Evolutionary conservation across 92 coral and sea anemone species (phyloP), one percentile per base, ranked within the genome.

Genomic region (Zoanthus sociatus): DNA sequence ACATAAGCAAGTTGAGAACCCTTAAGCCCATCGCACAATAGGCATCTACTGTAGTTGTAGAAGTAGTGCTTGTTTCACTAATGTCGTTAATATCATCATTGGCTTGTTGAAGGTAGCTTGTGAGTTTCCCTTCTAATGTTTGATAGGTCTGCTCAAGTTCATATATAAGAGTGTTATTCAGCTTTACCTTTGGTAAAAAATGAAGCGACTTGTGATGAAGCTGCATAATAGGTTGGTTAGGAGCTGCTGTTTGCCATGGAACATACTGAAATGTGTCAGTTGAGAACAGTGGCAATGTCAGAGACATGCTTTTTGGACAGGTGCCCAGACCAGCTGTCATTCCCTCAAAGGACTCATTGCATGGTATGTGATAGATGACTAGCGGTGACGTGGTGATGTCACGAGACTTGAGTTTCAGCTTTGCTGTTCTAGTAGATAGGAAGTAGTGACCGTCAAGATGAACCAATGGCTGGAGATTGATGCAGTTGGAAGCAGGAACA

Each of bases 111-210:
- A 79, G 72, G 6, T 79, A 58, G 16, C 61, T 55, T 79, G 84
- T 79, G 53, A 61, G 58, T 11, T 32, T 48, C 7, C 42, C 83
- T 12, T 77, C 83, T 7, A 77, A 18, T 12, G 83, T 67, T 67
- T 79, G 84, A 31, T 79, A 79, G 53, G 84, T 79, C 31, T 79
- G 71, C 32, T 79, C 72, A 32, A 78, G 47, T 78, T 78, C 84
- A 64, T 79, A 5, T 9, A 79, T 45, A 37, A 79, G 17, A 81
- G n/a, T n/a, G n/a, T n/a, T n/a, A n/a, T n/a, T n/a, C n/a, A n/a
- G n/a, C n/a, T n/a, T n/a, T n/a, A n/a, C 72, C 16, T 10, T 17
- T 81, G 74, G 85, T 37, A 67, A 73, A n/a, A 61, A 45, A n/a
- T 42, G 31, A 31, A 77, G 82, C 14, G 82, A 77, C 14, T 77